phyloP scores from a whole-genome alignment of 2,888 invertebrate species.

The Diabrotica balteata region DNA sequence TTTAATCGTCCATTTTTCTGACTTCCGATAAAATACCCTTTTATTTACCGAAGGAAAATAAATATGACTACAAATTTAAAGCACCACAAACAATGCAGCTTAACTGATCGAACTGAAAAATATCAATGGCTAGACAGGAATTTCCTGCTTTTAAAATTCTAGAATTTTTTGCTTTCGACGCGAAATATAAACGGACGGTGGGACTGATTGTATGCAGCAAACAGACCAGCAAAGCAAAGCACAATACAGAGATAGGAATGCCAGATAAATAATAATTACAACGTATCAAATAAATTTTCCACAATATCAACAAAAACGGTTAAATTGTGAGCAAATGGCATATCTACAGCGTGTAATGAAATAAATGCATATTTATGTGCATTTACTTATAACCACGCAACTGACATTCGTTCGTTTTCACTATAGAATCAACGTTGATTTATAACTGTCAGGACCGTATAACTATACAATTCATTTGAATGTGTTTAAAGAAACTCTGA shows the following conservation, averaged over 20 bases:
- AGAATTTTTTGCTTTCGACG: neutral
- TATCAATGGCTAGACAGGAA: neutral
- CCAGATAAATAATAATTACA: slow-evolving; percentile 25
- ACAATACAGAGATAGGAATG: slow-evolving; percentile 11
- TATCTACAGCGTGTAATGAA: slow-evolving; percentile 42
- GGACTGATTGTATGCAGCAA: neutral
- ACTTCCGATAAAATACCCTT: too few species aligned
- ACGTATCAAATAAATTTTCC: slow-evolving; percentile 21
- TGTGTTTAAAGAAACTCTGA: too few species aligned
- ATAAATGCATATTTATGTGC: slow-evolving; percentile 47
- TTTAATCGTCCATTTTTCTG: too few species aligned
- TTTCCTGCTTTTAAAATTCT: neutral
- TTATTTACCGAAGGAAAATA: too few species aligned
- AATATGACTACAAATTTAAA: too few species aligned
- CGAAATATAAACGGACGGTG: neutral
- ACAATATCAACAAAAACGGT: slow-evolving; percentile 24
- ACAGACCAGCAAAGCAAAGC: too few species aligned
- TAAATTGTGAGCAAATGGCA: slow-evolving; percentile 36
- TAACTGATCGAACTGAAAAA: too few species aligned
- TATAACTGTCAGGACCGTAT: slow-evolving; percentile 12
- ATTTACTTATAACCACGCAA: slow-evolving; percentile 43
- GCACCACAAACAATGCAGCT: too few species aligned
- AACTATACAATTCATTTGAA: too few species aligned
- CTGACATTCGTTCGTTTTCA: slow-evolving; percentile 11
- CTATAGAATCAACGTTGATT: slow-evolving; percentile 33